Percentiles rank a stretch among this genome's conserved stretches.
These are phyloP conservation scores for Drosophila varians DNA, from an alignment of 1,140 invertebrate species.

Conservation along the genomic window DNA sequence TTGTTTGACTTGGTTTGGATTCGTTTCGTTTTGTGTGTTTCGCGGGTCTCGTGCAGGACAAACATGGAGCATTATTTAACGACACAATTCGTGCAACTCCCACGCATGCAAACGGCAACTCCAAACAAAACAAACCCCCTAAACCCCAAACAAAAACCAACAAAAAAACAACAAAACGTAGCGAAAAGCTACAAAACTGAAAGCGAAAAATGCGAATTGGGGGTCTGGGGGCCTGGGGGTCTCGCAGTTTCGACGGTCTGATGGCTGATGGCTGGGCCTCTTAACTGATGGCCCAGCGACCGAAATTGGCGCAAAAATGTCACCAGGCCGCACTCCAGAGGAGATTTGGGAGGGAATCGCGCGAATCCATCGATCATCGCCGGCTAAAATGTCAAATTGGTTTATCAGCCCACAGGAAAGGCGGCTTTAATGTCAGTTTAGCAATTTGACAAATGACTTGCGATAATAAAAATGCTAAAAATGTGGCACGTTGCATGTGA, in stretches of 20 bases:
- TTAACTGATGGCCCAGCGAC: constrained; percentile 80
- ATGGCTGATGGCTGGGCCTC: constrained; percentile 51
- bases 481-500: constrained; percentile 38
- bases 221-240: constrained; percentile 22
- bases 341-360: constrained; percentile 21
- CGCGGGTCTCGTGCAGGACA: constrained; percentile 65
- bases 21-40: constrained; percentile 31
- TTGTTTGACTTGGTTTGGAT: constrained; percentile 26
- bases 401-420: constrained; percentile 68
- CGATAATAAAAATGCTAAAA: constrained; percentile 65
- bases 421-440: constrained; percentile 78
- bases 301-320: constrained; percentile 80
- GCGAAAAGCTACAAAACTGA: constrained; percentile 56
- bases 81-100: constrained; percentile 80
- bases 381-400: constrained; percentile 72
- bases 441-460: constrained; percentile 78
- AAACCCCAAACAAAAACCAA: constrained; percentile 12
- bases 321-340: constrained; percentile 60
- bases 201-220: constrained; percentile 78
- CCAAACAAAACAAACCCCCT: constrained; percentile 41
- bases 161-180: constrained; percentile 13
- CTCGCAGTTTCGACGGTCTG: constrained; percentile 2
- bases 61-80: constrained; percentile 77
- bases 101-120: constrained; percentile 68
- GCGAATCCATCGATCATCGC: constrained; percentile 72